Percentiles rank a stretch among this genome's conserved stretches.
These are phyloP conservation scores for Diorhabda sublineata DNA, from an alignment of 1,140 invertebrate species.

Conservation along the genomic window DNA sequence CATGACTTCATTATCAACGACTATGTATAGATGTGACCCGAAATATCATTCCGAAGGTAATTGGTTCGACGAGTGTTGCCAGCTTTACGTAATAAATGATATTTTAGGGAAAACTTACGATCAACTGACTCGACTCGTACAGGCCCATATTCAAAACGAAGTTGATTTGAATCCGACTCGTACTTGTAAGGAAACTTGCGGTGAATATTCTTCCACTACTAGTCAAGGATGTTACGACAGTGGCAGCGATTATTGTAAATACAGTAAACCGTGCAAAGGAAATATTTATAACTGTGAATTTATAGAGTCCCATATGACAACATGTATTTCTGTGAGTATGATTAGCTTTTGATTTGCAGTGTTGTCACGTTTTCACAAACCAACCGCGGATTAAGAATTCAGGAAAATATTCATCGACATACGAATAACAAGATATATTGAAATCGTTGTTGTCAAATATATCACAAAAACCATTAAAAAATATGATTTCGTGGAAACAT, in stretches of 20 bases:
- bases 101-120: slow-evolving; percentile 62
- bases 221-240: slow-evolving; percentile 60
- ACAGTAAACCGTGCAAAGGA: slow-evolving; percentile 64
- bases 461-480: too few relatives aligned
- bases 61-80: background rate
- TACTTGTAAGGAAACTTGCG: slow-evolving; percentile 73
- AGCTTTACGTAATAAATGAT: slow-evolving; percentile 8
- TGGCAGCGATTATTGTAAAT: slow-evolving; percentile 61
- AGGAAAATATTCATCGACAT: too few relatives aligned
- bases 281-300: slow-evolving; percentile 71
- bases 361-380: background rate
- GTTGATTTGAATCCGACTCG: slow-evolving; percentile 69
- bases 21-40: slow-evolving; percentile 73
- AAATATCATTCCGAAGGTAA: slow-evolving; percentile 57
- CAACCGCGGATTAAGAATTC: background rate
- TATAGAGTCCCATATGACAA: slow-evolving; percentile 76
- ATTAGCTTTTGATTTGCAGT: background rate
- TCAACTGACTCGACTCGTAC: slow-evolving; percentile 70
- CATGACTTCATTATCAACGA: slow-evolving; percentile 43
- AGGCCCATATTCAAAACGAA: slow-evolving; percentile 83
- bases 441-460: too few relatives aligned
- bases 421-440: too few relatives aligned
- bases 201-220: slow-evolving; percentile 62
- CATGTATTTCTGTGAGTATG: slow-evolving; percentile 66
- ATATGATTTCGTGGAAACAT: too few relatives aligned